A percentile compares a stretch with the other conserved stretches of the same genome.
Conservation (phyloP, 2,113 vertebrate species). For the Plestiodon gilberti region DNA sequence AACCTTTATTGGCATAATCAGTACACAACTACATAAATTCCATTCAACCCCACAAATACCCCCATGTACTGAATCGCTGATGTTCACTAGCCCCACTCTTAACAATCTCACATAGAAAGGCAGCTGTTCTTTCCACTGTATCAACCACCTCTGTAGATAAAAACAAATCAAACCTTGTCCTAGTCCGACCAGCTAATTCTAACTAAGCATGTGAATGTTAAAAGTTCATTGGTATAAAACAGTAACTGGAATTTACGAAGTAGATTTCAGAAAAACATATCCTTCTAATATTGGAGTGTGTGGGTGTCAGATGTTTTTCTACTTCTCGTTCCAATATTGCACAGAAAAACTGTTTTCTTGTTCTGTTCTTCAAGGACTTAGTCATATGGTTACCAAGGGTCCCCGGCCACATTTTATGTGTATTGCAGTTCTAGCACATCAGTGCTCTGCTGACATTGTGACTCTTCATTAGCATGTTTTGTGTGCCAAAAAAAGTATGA, state of each 20-base stretch:
- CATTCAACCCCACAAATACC: too few species aligned
- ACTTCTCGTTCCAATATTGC: background rate
- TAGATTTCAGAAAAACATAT: background rate
- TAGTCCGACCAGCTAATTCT: too few species aligned
- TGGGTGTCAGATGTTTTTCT: background rate
- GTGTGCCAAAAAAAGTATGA: background rate
- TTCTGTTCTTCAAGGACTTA: background rate
- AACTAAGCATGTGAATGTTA: too few species aligned
- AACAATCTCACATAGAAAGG: too few species aligned
- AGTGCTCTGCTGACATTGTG: background rate
- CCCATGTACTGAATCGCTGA: too few species aligned
- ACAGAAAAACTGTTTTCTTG: background rate
- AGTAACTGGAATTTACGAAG: background rate
- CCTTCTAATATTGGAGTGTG: background rate
- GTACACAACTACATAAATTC: too few species aligned
- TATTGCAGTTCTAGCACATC: background rate
- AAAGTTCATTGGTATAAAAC: background rate
- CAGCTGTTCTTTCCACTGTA: too few species aligned
- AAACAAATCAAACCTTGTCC: too few species aligned
- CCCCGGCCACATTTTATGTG: background rate
- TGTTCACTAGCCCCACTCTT: too few species aligned
- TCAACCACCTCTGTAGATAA: too few species aligned
- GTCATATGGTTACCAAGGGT: background rate
- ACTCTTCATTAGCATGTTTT: background rate
- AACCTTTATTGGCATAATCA: too few species aligned